These are phyloP conservation scores for Proterorhinus semilunaris DNA, from an alignment of 2,113 vertebrate genomes.

Conservation along the genomic window DNA sequence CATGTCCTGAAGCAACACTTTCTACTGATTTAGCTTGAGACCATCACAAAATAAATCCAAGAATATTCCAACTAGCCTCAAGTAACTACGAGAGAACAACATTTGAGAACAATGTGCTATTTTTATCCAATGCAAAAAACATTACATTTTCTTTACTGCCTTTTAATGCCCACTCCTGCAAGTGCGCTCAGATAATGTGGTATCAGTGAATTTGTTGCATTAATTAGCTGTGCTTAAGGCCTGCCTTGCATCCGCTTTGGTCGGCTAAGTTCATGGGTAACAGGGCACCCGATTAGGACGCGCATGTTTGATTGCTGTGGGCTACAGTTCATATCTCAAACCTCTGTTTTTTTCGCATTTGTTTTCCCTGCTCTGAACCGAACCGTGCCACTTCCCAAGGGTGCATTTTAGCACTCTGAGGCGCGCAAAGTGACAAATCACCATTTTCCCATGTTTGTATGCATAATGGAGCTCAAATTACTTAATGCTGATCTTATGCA, in stretches of 20 bases:
- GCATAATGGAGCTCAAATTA: slow-evolving; percentile 67
- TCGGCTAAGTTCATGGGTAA: slow-evolving; percentile 46
- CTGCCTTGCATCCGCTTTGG: slow-evolving; percentile 28
- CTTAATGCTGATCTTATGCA: slow-evolving; percentile 65
- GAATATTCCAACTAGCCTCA: too few relatives aligned
- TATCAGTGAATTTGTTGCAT: slow-evolving; percentile 23
- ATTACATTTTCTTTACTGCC: background rate
- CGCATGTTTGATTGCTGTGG: slow-evolving; percentile 58
- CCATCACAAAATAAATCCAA: too few relatives aligned
- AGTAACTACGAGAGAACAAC: too few relatives aligned
- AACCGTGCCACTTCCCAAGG: slow-evolving; percentile 67
- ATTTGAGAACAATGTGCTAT: background rate
- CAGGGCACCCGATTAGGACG: slow-evolving; percentile 53
- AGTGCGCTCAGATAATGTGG: slow-evolving; percentile 2
- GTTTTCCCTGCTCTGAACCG: slow-evolving; percentile 63
- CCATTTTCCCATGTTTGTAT: slow-evolving; percentile 72
- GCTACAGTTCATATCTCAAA: slow-evolving; percentile 66
- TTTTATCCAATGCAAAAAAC: background rate
- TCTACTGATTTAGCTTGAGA: too few relatives aligned
- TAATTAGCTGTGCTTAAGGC: slow-evolving; percentile 28
- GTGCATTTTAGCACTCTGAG: slow-evolving; percentile 68
- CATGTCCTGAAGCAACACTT: too few relatives aligned
- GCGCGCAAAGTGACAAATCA: slow-evolving; percentile 70
- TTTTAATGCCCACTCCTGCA: background rate
- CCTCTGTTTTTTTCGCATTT: slow-evolving; percentile 33